Evolutionary conservation across 2,113 vertebrate species (phyloP).

Genomic region (Phrynosoma platyrhinos): DNA sequence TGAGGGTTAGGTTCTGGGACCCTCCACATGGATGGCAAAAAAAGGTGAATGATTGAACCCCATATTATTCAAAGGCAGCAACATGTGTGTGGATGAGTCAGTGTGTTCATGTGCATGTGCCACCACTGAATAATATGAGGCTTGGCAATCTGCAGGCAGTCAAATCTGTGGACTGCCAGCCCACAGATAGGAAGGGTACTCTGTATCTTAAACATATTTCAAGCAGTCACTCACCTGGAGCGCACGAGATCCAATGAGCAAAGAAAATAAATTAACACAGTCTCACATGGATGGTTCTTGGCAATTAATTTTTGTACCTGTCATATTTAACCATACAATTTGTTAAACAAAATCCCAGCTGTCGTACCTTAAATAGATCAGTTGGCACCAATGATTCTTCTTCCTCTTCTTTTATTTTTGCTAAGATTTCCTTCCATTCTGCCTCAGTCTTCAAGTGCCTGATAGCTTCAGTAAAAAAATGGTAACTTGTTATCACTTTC

Average conservation of each 20-base stretch:
- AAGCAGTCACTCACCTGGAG: not conserved
- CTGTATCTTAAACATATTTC: not conserved
- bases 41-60: too few species aligned
- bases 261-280: not conserved
- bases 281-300: not conserved
- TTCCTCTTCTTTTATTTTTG: slow-evolving; percentile 83
- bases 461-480: slow-evolving; percentile 81
- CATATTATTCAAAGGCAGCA: too few species aligned
- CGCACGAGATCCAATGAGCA: not conserved
- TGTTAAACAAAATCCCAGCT: not conserved
- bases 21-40: too few species aligned
- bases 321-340: slow-evolving; percentile 19
- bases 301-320: not conserved
- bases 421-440: slow-evolving; percentile 91
- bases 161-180: too few species aligned
- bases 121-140: too few species aligned
- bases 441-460: slow-evolving; percentile 83
- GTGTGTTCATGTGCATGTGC: too few species aligned
- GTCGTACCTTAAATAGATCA: slow-evolving; percentile 89
- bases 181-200: too few species aligned
- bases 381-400: slow-evolving; percentile 87
- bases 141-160: too few species aligned
- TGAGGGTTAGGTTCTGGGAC: too few species aligned
- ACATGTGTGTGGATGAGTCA: too few species aligned
- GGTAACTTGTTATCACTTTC: slow-evolving; percentile 12